Evolutionary conservation across 2,888 invertebrate genomes (phyloP).

Genomic region (Tromatobia lineatoria): DNA sequence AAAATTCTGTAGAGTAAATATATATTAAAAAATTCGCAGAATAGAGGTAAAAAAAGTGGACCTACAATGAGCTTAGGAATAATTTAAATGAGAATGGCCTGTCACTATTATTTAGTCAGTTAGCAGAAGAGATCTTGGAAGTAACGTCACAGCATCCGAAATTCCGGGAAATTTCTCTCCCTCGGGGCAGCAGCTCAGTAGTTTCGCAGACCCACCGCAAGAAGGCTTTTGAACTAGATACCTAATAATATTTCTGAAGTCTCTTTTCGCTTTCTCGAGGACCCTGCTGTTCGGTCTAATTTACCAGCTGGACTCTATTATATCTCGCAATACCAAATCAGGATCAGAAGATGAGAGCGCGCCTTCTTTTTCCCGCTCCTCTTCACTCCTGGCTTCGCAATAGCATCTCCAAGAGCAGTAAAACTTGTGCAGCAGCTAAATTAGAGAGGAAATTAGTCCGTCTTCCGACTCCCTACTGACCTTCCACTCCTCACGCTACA

Average conservation of each 20-base stretch:
- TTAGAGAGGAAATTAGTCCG: constrained; percentile 55
- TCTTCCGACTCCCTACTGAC: constrained; percentile 5
- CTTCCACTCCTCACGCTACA: not conserved
- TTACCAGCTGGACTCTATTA: constrained; percentile 42
- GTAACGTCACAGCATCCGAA: constrained; percentile 35
- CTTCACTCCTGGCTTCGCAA: constrained; percentile 15
- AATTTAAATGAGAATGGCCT: constrained; percentile 15
- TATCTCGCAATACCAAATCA: constrained; percentile 51
- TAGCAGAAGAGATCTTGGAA: constrained; percentile 44
- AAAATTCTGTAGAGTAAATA: not conserved
- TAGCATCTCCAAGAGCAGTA: not conserved
- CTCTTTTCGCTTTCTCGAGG: constrained; percentile 38
- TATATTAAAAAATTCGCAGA: not conserved
- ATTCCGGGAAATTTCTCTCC: constrained; percentile 48
- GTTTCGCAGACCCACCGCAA: constrained; percentile 25
- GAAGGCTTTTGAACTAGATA: constrained; percentile 11
- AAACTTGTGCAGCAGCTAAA: constrained; percentile 33
- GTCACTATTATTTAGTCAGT: constrained; percentile 19
- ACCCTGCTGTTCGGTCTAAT: constrained; percentile 48
- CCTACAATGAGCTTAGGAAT: not conserved
- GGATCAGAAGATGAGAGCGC: constrained; percentile 48
- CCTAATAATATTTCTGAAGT: constrained; percentile 24
- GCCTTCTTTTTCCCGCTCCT: constrained; percentile 19
- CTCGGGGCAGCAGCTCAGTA: constrained; percentile 1
- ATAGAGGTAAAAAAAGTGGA: not conserved